Conservation (phyloP, 1,140 invertebrate species). For the Dufourea novaeangliae region DNA sequence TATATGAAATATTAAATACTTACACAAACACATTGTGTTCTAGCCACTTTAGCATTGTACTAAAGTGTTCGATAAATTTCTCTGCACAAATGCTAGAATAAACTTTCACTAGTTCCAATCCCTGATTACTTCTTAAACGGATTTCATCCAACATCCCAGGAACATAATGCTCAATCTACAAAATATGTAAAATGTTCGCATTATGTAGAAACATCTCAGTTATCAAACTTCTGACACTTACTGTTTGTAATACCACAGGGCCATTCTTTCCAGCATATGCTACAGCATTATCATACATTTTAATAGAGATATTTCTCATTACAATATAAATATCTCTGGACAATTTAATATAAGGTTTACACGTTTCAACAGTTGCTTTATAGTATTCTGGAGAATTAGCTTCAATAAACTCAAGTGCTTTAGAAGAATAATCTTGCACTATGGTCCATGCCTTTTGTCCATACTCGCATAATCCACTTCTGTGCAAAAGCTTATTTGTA, state of each 20-base stretch:
- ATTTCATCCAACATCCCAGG: slow-evolving; percentile 84
- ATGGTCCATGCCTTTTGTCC: slow-evolving; percentile 84
- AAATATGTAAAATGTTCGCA: slow-evolving; percentile 24
- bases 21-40: slow-evolving; percentile 89
- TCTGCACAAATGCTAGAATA: slow-evolving; percentile 71
- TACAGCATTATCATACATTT: slow-evolving; percentile 81
- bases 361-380: slow-evolving; percentile 81
- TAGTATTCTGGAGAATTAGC: slow-evolving; percentile 86
- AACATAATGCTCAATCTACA: slow-evolving; percentile 86
- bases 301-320: slow-evolving; percentile 80
- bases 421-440: slow-evolving; percentile 82
- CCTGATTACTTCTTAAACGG: slow-evolving; percentile 64
- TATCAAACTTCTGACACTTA: slow-evolving; percentile 75
- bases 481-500: slow-evolving; percentile 84
- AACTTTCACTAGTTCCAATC: slow-evolving; percentile 67
- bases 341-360: slow-evolving; percentile 84
- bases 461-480: slow-evolving; percentile 84
- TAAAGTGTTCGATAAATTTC: slow-evolving; percentile 71
- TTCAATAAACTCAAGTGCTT: slow-evolving; percentile 85
- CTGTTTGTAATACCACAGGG: slow-evolving; percentile 83
- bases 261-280: slow-evolving; percentile 83
- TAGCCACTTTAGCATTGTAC: slow-evolving; percentile 80
- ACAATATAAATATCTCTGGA: slow-evolving; percentile 83
- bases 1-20: slow-evolving; percentile 79
- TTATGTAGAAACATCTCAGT: background rate